These are phyloP conservation scores for Rhinoraja longicauda DNA, from an alignment of 2,797 vertebrate genomes.

Conservation along the genomic window DNA sequence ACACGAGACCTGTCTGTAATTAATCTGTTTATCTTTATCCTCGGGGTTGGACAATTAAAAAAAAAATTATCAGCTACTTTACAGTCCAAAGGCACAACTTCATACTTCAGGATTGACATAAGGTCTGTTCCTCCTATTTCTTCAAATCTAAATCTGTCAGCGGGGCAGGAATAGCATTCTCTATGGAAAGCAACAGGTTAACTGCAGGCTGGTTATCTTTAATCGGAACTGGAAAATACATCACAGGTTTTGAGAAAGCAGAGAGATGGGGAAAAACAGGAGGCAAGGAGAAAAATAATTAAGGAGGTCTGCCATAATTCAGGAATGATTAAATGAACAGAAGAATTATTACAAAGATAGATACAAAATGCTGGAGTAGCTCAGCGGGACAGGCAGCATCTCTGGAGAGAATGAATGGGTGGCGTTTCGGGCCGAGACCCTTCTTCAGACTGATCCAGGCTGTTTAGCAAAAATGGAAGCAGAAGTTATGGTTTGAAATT, in stretches of 20 bases:
- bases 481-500: no score
- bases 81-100: not conserved
- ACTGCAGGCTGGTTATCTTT: not conserved
- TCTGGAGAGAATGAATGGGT: no score
- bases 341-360: not conserved
- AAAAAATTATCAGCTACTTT: not conserved
- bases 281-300: not conserved
- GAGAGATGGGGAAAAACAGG: not conserved
- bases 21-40: not conserved
- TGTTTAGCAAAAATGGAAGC: not conserved
- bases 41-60: not conserved
- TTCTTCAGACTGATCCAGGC: no score
- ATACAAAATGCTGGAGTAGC: no score
- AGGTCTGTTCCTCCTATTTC: no score
- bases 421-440: no score
- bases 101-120: not conserved
- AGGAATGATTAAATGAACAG: not conserved
- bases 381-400: no score
- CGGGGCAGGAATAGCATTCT: not conserved
- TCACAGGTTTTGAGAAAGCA: not conserved
- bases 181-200: not conserved
- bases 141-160: not conserved
- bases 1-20: not conserved
- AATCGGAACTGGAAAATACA: not conserved
- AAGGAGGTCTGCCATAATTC: not conserved